Evolutionary conservation across 1,140 invertebrate species (phyloP).

Genomic region (Patella vulgata): DNA sequence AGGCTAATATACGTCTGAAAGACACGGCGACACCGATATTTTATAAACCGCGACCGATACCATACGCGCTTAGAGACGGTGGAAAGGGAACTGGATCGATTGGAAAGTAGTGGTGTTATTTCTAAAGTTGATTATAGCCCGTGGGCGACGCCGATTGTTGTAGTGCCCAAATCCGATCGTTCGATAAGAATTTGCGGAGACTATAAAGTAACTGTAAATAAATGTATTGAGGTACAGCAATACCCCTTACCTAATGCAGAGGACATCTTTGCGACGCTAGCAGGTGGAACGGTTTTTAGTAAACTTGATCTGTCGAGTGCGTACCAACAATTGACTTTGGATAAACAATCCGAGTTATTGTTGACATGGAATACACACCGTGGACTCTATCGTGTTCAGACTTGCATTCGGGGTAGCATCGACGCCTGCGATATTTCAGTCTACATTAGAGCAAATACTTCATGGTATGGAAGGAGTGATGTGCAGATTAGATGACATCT

Average conservation of each 20-base stretch:
- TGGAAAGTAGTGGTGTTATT: background rate
- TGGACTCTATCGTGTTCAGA: conserved; percentile 63
- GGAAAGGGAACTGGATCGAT: background rate
- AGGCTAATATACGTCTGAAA: no score
- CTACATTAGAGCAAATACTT: conserved; percentile 13
- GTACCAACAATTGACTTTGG: conserved; percentile 39
- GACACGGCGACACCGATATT: no score
- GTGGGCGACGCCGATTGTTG: conserved; percentile 8
- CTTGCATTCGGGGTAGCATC: conserved; percentile 8
- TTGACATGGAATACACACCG: conserved; percentile 58
- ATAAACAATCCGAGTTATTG: conserved; percentile 9
- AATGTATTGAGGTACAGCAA: conserved; percentile 23
- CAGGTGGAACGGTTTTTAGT: conserved; percentile 48
- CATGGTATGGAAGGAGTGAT: background rate
- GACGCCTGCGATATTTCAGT: conserved; percentile 18
- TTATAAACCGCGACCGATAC: no score
- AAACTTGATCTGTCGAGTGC: conserved; percentile 46
- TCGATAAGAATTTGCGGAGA: conserved; percentile 45
- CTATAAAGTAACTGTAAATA: conserved; percentile 61
- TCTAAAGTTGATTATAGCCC: background rate
- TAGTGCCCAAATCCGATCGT: background rate
- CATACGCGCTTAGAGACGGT: background rate
- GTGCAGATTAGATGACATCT: conserved; percentile 26
- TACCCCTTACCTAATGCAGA: conserved; percentile 52
- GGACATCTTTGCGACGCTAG: conserved; percentile 43